Evolutionary conservation across 2,888 invertebrate genomes (phyloP), one percentile per base, ranked within the genome.

Genomic region (Agrenia bidenticulata): DNA sequence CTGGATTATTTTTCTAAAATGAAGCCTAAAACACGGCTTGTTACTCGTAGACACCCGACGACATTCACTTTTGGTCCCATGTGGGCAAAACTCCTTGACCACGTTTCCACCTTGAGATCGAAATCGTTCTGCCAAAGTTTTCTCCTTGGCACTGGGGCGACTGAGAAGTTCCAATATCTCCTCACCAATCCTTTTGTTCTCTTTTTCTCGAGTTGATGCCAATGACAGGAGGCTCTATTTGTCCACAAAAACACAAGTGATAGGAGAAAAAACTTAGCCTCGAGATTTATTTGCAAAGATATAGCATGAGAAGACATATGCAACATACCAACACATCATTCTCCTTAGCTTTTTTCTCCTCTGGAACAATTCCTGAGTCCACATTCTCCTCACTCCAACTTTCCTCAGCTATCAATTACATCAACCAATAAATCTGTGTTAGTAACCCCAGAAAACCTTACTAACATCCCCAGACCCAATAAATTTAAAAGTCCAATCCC

Each of bases 1-100:
- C 80, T 92, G 94, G 71, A 97, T 94, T 70, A 98, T 97, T 83
- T 97, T 97, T 79, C 92, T 90, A 79, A 98, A 98, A 82, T 98
- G 97, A 54, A 98, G 83, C 78, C 94, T 94, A 74, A 88, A 89
- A 81, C 97, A 98, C 64, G 84, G 83, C 61, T 84, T 84, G 0
- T 81, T 79, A 4, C 79, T 80, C 65, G 81, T 81, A 64, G 79
- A 77, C 9, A 80, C 78, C 76, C 81, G 81, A 13, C 78, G 78
- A 78, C 98, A 98, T 78, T 98, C 97, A 15, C 89, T 87, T 74
- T 90, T 87, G 0, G 97, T 97, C 11, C 96, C 96, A 80, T 94
- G 93, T 0, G 94, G 92, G 80, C 98, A 98, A 81, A 96, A 98
- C 80, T 98, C 96, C 88, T 82, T 80, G 7, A 76, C 76, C 19